Percentiles rank a stretch among this genome's conserved stretches.
phyloP scores from a whole-genome alignment of 2,888 invertebrate genomes.

The Tipula unca region DNA sequence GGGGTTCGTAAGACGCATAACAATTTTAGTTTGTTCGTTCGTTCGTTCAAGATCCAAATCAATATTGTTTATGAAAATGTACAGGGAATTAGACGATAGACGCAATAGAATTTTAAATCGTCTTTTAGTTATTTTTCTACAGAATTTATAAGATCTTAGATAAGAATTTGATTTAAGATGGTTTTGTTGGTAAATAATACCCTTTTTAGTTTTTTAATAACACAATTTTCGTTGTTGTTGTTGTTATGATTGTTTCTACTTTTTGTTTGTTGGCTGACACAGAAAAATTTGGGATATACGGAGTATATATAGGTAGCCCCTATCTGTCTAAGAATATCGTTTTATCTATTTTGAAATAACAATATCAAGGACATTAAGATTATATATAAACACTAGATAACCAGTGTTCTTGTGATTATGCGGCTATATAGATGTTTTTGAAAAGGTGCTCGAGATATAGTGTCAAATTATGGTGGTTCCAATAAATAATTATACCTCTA shows the following conservation, averaged over 20 bases:
- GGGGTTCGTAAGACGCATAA: background rate
- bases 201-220: background rate
- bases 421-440: too few species aligned
- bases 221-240: background rate
- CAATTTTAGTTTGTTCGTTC: background rate
- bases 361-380: background rate
- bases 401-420: background rate
- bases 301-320: background rate
- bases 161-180: background rate
- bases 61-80: background rate
- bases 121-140: background rate
- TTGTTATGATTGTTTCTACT: background rate
- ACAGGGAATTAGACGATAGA: background rate
- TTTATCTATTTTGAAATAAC: background rate
- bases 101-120: background rate
- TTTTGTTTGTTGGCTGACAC: background rate
- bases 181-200: slow-evolving; percentile 1
- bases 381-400: background rate
- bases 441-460: too few species aligned
- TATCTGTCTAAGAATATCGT: background rate
- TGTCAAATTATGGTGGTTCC: too few species aligned
- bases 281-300: background rate
- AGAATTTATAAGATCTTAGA: slow-evolving; percentile 2
- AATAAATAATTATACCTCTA: too few species aligned
- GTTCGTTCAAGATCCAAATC: background rate